Evolutionary conservation across 2,888 invertebrate species (phyloP).

Genomic region (Physocephala rufipes): DNA sequence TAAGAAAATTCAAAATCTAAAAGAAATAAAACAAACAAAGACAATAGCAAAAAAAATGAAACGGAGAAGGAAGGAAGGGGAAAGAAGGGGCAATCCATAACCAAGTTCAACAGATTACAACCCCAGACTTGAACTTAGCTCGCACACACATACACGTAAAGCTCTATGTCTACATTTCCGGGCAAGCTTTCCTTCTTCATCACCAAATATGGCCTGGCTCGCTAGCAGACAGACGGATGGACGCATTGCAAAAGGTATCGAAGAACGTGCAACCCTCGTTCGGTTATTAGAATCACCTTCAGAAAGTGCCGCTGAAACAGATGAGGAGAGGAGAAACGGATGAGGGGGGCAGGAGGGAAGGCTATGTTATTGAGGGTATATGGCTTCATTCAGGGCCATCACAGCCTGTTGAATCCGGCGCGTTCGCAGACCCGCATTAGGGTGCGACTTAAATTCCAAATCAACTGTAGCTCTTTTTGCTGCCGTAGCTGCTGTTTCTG

Average conservation of each 20-base stretch:
- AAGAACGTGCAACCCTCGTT: conserved; percentile 7
- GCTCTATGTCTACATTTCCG: neutral
- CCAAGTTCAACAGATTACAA: neutral
- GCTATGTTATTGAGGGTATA: neutral
- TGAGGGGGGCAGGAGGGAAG: too few relatives aligned
- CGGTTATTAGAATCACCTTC: conserved; percentile 9
- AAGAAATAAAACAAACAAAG: neutral
- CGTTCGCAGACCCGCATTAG: too few relatives aligned
- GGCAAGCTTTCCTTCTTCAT: neutral
- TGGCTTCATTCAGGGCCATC: conserved; percentile 11
- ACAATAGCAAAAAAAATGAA: neutral
- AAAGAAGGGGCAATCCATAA: neutral
- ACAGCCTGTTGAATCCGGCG: conserved; percentile 20
- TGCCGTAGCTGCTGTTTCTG: too few relatives aligned
- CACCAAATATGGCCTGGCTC: too few relatives aligned
- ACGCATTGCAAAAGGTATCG: neutral
- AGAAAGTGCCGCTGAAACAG: neutral
- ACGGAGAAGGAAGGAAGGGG: neutral
- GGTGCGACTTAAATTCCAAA: conserved; percentile 4
- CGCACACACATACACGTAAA: neutral
- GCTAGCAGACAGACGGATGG: neutral
- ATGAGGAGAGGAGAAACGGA: too few relatives aligned
- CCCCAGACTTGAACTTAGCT: conserved; percentile 2
- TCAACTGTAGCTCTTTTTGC: neutral
- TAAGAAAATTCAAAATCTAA: neutral